Evolutionary conservation across 1,140 invertebrate species (phyloP).

Genomic region (Mizuhopecten yessoensis): DNA sequence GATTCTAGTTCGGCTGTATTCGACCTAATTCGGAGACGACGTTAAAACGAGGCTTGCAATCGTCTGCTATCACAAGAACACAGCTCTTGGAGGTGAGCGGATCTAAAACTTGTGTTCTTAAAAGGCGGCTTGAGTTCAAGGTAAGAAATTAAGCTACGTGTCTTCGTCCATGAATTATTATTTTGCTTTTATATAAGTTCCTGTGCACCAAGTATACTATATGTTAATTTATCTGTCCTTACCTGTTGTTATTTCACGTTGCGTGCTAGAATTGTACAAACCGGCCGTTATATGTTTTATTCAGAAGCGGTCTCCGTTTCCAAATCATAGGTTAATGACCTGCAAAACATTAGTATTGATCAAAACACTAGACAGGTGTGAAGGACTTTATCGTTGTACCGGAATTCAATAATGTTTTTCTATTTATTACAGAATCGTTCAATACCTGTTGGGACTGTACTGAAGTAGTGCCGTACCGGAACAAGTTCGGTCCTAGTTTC

Average conservation of each 20-base stretch:
- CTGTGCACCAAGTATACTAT: not conserved
- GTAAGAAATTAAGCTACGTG: not conserved
- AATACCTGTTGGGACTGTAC: not conserved
- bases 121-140: not conserved
- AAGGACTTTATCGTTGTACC: too few species aligned
- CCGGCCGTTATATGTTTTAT: not conserved
- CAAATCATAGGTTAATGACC: not conserved
- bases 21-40: not conserved
- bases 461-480: not conserved
- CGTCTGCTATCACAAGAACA: not conserved
- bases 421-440: not conserved
- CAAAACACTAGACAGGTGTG: too few species aligned
- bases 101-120: not conserved
- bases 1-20: not conserved
- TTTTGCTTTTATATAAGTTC: too few species aligned
- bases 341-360: too few species aligned
- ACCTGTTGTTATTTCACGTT: too few species aligned
- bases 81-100: conserved; percentile 1
- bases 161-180: too few species aligned
- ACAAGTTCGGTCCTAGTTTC: not conserved
- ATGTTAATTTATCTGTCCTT: too few species aligned
- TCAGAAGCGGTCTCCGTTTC: not conserved
- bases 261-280: not conserved
- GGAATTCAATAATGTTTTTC: too few species aligned
- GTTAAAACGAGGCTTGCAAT: not conserved